These are phyloP conservation scores for Loris lydekkerianus DNA, from an alignment of 2,797 vertebrate genomes.

Conservation along the genomic window DNA sequence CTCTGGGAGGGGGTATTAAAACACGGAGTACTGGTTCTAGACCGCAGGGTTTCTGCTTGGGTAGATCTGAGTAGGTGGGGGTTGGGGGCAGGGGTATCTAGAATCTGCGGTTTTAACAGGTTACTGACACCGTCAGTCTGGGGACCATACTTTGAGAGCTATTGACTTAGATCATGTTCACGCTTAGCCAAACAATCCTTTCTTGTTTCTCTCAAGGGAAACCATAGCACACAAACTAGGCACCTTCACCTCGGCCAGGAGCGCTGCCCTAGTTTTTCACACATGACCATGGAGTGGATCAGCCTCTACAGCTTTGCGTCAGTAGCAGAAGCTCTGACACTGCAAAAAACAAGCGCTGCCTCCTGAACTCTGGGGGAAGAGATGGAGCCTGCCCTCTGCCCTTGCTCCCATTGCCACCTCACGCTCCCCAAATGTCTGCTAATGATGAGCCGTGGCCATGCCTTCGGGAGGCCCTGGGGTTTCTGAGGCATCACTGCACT, in stretches of 20 bases:
- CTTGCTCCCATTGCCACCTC: neutral
- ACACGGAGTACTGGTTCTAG: neutral
- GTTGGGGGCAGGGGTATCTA: neutral
- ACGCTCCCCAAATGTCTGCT: slow-evolving; percentile 43
- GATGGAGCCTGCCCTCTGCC: too few species aligned
- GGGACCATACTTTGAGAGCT: neutral
- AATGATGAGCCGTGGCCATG: neutral
- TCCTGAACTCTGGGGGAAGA: neutral
- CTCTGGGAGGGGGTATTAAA: neutral
- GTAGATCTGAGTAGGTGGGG: neutral
- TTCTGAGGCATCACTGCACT: rapidly evolving
- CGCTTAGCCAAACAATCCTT: neutral
- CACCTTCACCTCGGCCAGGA: neutral
- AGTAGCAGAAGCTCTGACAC: neutral
- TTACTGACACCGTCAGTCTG: neutral
- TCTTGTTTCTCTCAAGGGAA: neutral
- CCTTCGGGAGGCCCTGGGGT: neutral
- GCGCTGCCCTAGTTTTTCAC: neutral
- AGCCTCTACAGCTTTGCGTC: neutral
- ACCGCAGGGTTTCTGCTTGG: neutral
- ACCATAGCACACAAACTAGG: neutral
- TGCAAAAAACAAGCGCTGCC: neutral
- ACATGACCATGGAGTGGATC: neutral
- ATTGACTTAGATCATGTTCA: neutral
- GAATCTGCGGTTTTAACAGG: neutral